Conservation (phyloP, 2,113 vertebrate genomes). For the Taxidea taxus region DNA sequence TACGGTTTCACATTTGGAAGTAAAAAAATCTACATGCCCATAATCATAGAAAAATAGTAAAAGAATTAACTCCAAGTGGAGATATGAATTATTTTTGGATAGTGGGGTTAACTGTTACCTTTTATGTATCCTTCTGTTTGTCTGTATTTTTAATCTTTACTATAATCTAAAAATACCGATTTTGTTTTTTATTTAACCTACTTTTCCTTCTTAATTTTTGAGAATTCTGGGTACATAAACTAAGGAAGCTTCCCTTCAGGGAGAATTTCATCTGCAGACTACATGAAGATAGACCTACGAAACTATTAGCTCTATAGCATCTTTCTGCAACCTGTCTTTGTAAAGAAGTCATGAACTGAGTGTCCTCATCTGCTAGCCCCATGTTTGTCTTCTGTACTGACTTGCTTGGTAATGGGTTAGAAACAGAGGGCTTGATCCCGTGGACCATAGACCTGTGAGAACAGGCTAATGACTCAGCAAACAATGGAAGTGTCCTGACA, state of each 20-base stretch:
- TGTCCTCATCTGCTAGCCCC: not conserved
- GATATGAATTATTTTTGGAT: not conserved
- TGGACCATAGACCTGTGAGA: not conserved
- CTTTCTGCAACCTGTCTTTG: not conserved
- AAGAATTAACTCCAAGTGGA: not conserved
- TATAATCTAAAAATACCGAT: not conserved
- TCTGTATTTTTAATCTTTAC: not conserved
- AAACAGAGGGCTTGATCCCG: not conserved
- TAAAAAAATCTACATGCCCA: not conserved
- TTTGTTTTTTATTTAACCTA: not conserved
- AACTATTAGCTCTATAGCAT: not conserved
- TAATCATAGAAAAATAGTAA: not conserved
- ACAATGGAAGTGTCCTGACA: not conserved
- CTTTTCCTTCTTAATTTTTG: not conserved
- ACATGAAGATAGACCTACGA: not conserved
- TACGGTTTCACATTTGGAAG: not conserved
- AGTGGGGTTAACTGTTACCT: not conserved
- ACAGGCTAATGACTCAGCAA: not conserved
- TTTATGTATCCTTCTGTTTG: not conserved
- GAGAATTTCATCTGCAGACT: not conserved
- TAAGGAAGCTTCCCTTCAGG: not conserved
- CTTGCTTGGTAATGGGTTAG: not conserved
- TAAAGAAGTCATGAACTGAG: not conserved
- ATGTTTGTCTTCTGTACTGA: not conserved
- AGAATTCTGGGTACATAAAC: not conserved